Evolutionary conservation across 2,797 vertebrate species (phyloP).

Genomic region (Pachyuromys duprasi): DNA sequence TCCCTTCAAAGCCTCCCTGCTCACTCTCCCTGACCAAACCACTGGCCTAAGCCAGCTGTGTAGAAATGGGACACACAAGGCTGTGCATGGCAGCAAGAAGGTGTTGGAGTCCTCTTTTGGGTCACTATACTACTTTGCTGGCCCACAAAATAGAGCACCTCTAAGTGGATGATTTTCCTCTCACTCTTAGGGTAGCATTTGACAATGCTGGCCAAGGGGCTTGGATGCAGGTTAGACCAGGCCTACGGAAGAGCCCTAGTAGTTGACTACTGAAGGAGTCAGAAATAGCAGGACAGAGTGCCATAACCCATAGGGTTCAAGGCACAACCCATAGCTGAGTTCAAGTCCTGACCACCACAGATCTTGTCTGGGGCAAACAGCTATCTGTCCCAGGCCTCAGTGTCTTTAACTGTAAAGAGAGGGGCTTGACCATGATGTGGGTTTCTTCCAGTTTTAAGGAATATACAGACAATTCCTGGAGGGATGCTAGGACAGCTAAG

Average conservation of each 20-base stretch:
- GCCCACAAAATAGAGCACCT: not conserved
- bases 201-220: not conserved
- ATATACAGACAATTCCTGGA: constrained; percentile 50
- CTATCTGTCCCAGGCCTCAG: not conserved
- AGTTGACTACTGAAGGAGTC: not conserved
- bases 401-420: not conserved
- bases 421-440: not conserved
- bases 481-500: constrained; percentile 11
- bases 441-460: not conserved
- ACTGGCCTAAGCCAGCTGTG: not conserved
- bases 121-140: not conserved
- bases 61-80: not conserved
- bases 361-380: not conserved
- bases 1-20: not conserved
- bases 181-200: not conserved
- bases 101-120: not conserved
- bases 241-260: not conserved
- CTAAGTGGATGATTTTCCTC: not conserved
- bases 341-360: not conserved
- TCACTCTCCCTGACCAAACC: not conserved
- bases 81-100: not conserved
- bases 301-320: no score
- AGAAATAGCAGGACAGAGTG: not conserved
- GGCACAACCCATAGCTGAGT: not conserved
- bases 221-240: not conserved